A percentile compares a stretch with the other conserved stretches of the same genome.
phyloP scores from a whole-genome alignment of 2,113 vertebrate genomes.

The Syngnathus floridae region DNA sequence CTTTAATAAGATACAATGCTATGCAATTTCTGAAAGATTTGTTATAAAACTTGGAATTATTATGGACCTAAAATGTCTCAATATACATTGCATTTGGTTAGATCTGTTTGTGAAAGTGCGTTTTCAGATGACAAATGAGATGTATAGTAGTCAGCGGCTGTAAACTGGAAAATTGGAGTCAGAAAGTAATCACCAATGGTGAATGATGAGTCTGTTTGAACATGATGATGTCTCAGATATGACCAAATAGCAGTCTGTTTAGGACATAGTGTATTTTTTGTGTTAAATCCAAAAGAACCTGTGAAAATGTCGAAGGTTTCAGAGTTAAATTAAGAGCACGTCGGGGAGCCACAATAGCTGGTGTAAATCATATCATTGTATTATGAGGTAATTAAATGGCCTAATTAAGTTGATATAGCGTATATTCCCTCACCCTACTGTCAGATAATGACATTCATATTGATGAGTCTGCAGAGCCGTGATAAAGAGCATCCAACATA shows the following conservation, averaged over 20 bases:
- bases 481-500: constrained; percentile 1
- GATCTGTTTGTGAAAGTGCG: background rate
- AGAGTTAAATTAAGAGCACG: constrained; percentile 7
- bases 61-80: background rate
- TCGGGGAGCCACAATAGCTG: background rate
- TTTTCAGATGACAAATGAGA: constrained; percentile 19
- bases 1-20: constrained; percentile 48
- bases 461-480: constrained; percentile 3
- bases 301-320: constrained; percentile 6
- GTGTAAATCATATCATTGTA: constrained; percentile 1
- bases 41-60: background rate
- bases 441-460: constrained; percentile 7
- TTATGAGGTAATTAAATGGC: background rate
- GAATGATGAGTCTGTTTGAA: constrained; percentile 26
- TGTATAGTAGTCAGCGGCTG: background rate
- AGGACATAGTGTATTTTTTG: constrained; percentile 6
- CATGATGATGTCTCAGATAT: constrained; percentile 21
- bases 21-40: background rate
- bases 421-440: background rate
- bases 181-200: constrained; percentile 24
- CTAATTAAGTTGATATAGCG: constrained; percentile 1
- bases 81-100: background rate
- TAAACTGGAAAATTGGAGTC: constrained; percentile 13
- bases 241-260: constrained; percentile 11
- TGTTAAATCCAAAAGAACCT: constrained; percentile 4